Percentiles rank a stretch among this genome's conserved stretches.
These are phyloP conservation scores for Tetragnatha versicolor DNA, from an alignment of 1,140 invertebrate genomes.

Conservation along the genomic window DNA sequence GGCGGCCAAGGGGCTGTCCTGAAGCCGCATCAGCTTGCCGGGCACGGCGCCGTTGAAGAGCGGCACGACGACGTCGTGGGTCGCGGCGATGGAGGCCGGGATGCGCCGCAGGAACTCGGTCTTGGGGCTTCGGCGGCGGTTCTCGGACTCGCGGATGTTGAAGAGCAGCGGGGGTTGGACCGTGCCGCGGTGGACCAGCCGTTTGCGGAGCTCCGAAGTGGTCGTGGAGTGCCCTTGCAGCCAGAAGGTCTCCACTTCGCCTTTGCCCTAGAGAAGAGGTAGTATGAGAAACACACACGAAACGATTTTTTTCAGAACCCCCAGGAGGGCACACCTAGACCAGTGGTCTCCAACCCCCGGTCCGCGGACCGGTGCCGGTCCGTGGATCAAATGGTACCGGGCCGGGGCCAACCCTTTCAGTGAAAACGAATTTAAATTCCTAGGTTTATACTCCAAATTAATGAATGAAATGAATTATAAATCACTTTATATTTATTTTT, in stretches of 20 bases:
- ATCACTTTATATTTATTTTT: too few species aligned
- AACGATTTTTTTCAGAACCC: too few species aligned
- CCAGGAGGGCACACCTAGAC: too few species aligned
- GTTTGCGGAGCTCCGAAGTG: not conserved
- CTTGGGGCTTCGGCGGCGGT: conserved; percentile 41
- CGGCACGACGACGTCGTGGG: not conserved
- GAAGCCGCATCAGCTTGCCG: conserved; percentile 10
- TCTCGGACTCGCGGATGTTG: conserved; percentile 33
- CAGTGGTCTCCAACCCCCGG: too few species aligned
- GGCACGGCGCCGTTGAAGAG: conserved; percentile 25
- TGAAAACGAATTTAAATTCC: too few species aligned
- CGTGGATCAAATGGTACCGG: too few species aligned
- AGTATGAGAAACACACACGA: not conserved
- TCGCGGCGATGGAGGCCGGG: not conserved
- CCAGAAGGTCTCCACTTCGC: conserved; percentile 64
- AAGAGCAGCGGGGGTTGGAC: conserved; percentile 25
- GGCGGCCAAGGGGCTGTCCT: conserved; percentile 16
- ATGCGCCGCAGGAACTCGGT: conserved; percentile 17
- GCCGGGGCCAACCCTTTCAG: too few species aligned
- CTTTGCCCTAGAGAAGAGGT: conserved; percentile 62
- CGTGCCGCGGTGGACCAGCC: not conserved
- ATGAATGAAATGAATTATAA: too few species aligned
- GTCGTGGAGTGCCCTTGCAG: conserved; percentile 59
- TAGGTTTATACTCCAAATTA: too few species aligned
- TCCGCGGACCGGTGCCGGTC: too few species aligned